Evolutionary conservation across 1,140 invertebrate species (phyloP).

Genomic region (Neodiprion lecontei): DNA sequence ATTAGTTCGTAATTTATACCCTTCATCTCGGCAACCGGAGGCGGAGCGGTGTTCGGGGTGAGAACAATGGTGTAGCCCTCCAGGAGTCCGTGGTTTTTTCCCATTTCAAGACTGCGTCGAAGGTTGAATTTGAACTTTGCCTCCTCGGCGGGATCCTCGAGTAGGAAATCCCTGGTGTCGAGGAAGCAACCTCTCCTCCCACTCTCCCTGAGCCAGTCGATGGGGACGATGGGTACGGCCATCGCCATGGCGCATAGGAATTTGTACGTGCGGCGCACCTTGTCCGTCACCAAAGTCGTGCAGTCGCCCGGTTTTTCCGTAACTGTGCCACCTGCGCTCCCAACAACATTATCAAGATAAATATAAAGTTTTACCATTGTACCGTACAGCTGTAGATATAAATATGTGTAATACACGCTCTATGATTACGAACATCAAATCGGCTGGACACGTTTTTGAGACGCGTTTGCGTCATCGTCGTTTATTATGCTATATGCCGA

Average conservation of each 20-base stretch:
- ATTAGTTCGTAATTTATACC: constrained; percentile 36
- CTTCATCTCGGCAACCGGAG: constrained; percentile 59
- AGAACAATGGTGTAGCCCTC: constrained; percentile 51
- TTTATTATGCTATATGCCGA: neutral
- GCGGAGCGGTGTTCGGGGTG: constrained; percentile 54
- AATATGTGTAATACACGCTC: neutral
- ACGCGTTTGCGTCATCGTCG: neutral
- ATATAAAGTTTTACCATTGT: too few species aligned
- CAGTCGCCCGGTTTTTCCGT: constrained; percentile 49
- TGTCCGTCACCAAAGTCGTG: constrained; percentile 60
- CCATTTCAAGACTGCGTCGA: constrained; percentile 48
- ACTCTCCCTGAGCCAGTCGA: constrained; percentile 56
- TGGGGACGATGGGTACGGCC: constrained; percentile 57
- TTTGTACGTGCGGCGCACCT: constrained; percentile 61
- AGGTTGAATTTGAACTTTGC: constrained; percentile 56
- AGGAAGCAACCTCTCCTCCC: constrained; percentile 40
- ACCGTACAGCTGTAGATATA: too few species aligned
- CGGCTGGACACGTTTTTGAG: neutral
- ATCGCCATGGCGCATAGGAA: constrained; percentile 58
- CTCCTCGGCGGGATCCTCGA: constrained; percentile 57
- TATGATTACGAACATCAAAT: neutral
- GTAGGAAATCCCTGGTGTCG: constrained; percentile 51
- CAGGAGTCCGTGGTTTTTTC: constrained; percentile 47
- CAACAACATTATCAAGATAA: constrained; percentile 17
- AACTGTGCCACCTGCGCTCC: constrained; percentile 49